Base-by-base conservation (phyloP, 2,888 invertebrate genomes). In the Drosophila mercatorum region DNA sequence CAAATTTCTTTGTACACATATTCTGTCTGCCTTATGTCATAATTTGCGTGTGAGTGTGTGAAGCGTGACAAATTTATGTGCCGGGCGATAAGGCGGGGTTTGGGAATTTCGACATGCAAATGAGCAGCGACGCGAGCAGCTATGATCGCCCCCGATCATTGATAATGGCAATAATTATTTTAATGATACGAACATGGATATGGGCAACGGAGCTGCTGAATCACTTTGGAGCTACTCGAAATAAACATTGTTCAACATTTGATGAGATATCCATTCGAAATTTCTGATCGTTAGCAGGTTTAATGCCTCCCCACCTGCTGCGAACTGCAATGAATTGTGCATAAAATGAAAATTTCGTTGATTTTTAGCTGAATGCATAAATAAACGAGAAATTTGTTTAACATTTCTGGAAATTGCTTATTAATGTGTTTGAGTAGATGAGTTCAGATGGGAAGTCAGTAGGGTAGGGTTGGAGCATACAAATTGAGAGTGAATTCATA, bases 31-130 rank as follows among this genome's bases (percentile, higher is more conserved):
- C 57, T 78, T 46, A 67, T 78, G 79, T 77, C 77, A 77, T 71
- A 75, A 75, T 77, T 79, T 46, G 12, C 14, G 44, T 57, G 40
- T 34, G 22, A 40, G 59, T 72, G 66, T 71, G 44, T 66, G 64
- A 78, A 61, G 78, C 80, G 77, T 80, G 80, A 78, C 80, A 78
- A 78, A 80, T 78, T 72, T 78, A 76, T 78, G 56, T 55, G 56
- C 40, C 47, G 51, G 78, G 78, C 57, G 80, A 80, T 84, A 81
- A 84, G 73, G 53, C 53, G 53, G 40, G 61, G 60, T 80, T 5
- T 34, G 70, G 58, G 59, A 65, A 64, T 78, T 77, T 63, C 78
- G 65, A 68, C 72, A 80, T 62, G 61, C 80, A 67, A 68, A 64
- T 61, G 67, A 61, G 26, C 52, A 53, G 28, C 38, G 17, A 22